Percentiles rank a stretch among this genome's conserved stretches.
These are phyloP conservation scores for Andrena haemorrhoa DNA, from an alignment of 2,888 invertebrate species.

Conservation along the genomic window DNA sequence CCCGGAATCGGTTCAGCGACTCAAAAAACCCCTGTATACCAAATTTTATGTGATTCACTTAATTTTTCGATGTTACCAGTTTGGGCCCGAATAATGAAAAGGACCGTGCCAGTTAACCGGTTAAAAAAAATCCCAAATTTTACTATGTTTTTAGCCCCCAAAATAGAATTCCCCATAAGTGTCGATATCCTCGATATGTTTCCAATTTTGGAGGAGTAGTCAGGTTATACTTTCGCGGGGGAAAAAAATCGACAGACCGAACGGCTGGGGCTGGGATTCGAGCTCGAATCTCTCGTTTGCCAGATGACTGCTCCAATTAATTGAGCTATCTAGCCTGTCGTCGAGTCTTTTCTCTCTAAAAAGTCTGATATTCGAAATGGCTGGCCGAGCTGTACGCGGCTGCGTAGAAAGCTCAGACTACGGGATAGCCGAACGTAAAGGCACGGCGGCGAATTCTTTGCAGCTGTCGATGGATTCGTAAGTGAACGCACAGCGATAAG, in stretches of 20 bases:
- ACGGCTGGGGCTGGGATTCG: background rate
- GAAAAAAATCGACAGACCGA: background rate
- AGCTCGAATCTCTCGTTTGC: conserved; percentile 3
- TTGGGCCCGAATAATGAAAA: too few relatives aligned
- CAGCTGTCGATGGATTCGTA: background rate
- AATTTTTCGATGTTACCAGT: too few relatives aligned
- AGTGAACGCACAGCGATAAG: background rate
- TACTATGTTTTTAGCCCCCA: too few relatives aligned
- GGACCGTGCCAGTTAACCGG: too few relatives aligned
- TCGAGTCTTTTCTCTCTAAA: background rate
- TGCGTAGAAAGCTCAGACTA: background rate
- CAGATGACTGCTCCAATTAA: conserved; percentile 9
- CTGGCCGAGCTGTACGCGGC: background rate
- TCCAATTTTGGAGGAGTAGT: too few relatives aligned
- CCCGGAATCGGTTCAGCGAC: too few relatives aligned
- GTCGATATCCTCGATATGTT: too few relatives aligned
- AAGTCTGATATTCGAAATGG: conserved; percentile 4
- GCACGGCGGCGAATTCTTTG: background rate
- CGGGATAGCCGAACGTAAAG: background rate
- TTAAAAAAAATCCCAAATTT: too few relatives aligned
- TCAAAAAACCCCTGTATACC: too few relatives aligned
- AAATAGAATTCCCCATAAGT: too few relatives aligned
- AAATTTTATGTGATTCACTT: too few relatives aligned
- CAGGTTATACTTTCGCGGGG: too few relatives aligned
- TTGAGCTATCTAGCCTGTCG: background rate